Evolutionary conservation across 2,113 vertebrate species (phyloP).

Genomic region (Prolemur simus): DNA sequence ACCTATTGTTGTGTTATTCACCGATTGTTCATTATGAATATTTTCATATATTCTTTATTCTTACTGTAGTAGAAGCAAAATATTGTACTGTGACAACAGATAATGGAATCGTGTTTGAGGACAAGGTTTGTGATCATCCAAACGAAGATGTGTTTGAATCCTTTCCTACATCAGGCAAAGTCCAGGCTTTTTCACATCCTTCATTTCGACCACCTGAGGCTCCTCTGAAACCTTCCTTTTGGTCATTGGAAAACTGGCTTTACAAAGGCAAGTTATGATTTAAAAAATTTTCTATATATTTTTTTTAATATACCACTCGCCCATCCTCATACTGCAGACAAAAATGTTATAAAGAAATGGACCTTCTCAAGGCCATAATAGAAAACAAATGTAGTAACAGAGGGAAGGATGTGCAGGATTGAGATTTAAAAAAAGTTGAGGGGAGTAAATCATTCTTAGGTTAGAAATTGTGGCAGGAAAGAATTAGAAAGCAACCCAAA

Average conservation of each 20-base stretch:
- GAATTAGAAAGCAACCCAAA: conserved; percentile 27
- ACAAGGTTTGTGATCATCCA: conserved; percentile 25
- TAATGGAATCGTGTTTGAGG: conserved; percentile 74
- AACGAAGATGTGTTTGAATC: conserved; percentile 74
- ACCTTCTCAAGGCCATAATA: conserved; percentile 52
- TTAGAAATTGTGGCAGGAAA: conserved; percentile 63
- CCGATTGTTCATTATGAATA: not conserved
- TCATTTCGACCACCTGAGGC: conserved; percentile 72
- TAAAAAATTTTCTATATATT: not conserved
- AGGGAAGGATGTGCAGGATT: not conserved
- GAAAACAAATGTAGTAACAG: conserved; percentile 17
- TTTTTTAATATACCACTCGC: conserved; percentile 33
- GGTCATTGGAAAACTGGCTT: conserved; percentile 53
- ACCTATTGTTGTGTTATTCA: not conserved
- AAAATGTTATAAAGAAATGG: conserved; percentile 21
- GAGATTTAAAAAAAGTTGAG: conserved; percentile 23
- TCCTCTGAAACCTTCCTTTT: conserved; percentile 80
- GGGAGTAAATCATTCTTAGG: not conserved
- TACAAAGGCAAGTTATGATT: not conserved
- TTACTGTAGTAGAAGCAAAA: conserved; percentile 60
- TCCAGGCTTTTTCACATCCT: conserved; percentile 69
- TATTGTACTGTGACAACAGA: conserved; percentile 70
- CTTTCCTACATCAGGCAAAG: conserved; percentile 61
- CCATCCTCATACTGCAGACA: conserved; percentile 29
- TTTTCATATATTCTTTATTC: conserved; percentile 57